Percentiles rank a stretch among this genome's conserved stretches.
Conservation (phyloP, 2,797 vertebrate genomes). For the Liparis tanakae region DNA sequence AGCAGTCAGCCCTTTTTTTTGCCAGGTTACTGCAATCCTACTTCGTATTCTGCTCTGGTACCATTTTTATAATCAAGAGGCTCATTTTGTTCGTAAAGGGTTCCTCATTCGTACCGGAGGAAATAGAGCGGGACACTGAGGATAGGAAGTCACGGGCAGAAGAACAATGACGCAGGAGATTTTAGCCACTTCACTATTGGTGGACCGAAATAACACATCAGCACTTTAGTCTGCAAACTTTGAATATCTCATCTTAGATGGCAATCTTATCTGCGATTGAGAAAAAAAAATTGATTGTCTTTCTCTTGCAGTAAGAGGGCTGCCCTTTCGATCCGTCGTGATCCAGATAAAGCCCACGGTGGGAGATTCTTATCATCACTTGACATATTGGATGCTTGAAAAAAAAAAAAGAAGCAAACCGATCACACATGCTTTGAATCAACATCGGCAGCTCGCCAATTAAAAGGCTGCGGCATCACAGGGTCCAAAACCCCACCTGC, state of each 20-base stretch:
- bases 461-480: conserved; percentile 35
- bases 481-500: background rate
- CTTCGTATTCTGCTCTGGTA: conserved; percentile 12
- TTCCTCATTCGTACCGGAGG: background rate
- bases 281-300: conserved; percentile 62
- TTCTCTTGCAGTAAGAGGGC: conserved; percentile 57
- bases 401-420: conserved; percentile 34
- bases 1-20: background rate
- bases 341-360: conserved; percentile 68
- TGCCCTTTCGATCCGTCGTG: conserved; percentile 66
- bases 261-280: conserved; percentile 59
- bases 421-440: conserved; percentile 61
- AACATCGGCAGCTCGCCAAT: conserved; percentile 34
- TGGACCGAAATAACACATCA: conserved; percentile 19
- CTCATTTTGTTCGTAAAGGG: background rate
- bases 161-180: conserved; percentile 15
- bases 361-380: conserved; percentile 69
- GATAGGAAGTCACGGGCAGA: background rate
- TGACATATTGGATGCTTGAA: conserved; percentile 60
- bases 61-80: conserved; percentile 11
- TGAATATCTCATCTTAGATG: conserved; percentile 57
- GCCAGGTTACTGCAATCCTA: background rate
- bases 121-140: background rate
- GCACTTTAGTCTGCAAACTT: conserved; percentile 33
- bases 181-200: conserved; percentile 18